Conservation (phyloP, 2,888 invertebrate species). For the Ormyrus nitidulus region DNA sequence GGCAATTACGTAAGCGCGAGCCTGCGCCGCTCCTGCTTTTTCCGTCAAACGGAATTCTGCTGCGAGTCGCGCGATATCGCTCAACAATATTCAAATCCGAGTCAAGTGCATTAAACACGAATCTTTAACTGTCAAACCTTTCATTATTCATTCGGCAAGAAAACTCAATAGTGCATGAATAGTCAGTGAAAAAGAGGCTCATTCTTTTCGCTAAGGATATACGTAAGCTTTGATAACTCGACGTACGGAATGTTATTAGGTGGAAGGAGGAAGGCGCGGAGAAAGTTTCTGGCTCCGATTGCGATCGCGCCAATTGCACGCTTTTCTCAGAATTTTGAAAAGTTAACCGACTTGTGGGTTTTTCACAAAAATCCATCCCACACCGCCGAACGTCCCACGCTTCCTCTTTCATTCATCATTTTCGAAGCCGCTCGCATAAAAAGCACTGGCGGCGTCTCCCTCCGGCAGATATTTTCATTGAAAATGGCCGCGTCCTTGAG, state of each 20-base stretch:
- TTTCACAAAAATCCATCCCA: conserved; percentile 19
- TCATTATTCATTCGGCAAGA: too few species aligned
- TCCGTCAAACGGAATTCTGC: too few species aligned
- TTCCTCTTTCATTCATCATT: conserved; percentile 25
- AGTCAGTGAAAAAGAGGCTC: too few species aligned
- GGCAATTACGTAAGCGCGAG: too few species aligned
- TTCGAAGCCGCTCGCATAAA: neutral
- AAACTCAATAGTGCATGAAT: too few species aligned
- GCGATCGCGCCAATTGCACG: neutral
- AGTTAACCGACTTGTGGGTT: conserved; percentile 5
- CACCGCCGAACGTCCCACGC: neutral
- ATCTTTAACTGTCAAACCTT: too few species aligned
- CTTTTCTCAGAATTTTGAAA: conserved; percentile 37
- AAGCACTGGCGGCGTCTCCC: neutral
- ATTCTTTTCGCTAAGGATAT: too few species aligned
- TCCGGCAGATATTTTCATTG: conserved; percentile 33
- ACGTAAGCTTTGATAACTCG: too few species aligned
- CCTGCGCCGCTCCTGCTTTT: too few species aligned
- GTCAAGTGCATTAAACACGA: too few species aligned
- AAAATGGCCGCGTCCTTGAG: conserved; percentile 66
- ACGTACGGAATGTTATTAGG: neutral
- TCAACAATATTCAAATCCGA: too few species aligned
- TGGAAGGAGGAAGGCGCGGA: conserved; percentile 35
- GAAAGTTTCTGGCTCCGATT: conserved; percentile 31
- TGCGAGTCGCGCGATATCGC: too few species aligned